These are phyloP conservation scores for Lasiurus borealis DNA, from an alignment of 2,113 vertebrate genomes.

Conservation along the genomic window DNA sequence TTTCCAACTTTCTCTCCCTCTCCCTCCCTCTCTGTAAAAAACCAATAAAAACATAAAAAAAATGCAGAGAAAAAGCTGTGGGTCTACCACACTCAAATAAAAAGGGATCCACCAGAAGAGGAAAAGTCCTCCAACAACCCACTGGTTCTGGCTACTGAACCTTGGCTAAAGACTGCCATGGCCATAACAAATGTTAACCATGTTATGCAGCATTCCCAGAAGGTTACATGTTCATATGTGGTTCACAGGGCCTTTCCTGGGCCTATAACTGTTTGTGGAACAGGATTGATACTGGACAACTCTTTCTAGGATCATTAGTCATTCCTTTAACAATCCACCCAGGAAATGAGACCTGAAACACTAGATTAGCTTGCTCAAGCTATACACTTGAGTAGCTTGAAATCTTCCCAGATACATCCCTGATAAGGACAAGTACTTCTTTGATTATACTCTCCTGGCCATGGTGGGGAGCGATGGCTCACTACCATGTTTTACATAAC, in stretches of 20 bases:
- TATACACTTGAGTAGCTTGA: neutral
- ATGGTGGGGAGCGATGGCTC: neutral
- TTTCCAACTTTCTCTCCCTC: too few relatives aligned
- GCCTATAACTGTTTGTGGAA: neutral
- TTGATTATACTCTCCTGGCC: neutral
- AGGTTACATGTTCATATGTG: neutral
- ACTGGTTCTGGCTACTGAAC: neutral
- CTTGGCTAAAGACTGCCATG: neutral
- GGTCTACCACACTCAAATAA: neutral
- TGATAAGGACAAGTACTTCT: neutral
- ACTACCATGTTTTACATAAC: neutral
- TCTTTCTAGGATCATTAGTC: neutral
- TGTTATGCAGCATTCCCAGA: neutral
- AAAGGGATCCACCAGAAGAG: neutral
- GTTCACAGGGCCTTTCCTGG: neutral
- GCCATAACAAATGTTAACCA: neutral
- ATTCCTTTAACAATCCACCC: neutral
- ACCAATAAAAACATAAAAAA: too few relatives aligned
- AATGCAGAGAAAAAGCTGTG: neutral
- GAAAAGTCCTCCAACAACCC: neutral
- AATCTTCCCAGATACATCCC: neutral
- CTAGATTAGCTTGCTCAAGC: neutral
- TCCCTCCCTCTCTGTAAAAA: too few relatives aligned
- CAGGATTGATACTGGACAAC: neutral
- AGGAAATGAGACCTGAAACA: neutral